Percentiles rank a stretch among this genome's conserved stretches.
These are phyloP conservation scores for Microcebus tavaratra DNA, from an alignment of 2,113 vertebrate genomes.

Conservation along the genomic window DNA sequence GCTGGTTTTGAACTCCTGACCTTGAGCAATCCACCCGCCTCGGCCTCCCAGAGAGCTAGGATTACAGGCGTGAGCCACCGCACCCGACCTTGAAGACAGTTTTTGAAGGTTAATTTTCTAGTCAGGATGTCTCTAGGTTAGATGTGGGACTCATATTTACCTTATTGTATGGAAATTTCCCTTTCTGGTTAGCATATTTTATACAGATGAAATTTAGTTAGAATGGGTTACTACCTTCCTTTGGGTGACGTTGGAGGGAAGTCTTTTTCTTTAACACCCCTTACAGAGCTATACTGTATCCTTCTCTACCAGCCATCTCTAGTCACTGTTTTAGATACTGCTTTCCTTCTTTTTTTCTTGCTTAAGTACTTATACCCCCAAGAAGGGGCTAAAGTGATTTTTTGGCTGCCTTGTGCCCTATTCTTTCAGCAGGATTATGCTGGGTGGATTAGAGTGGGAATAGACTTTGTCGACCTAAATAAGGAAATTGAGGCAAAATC, in stretches of 20 bases:
- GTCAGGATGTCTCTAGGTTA: neutral
- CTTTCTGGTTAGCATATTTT: neutral
- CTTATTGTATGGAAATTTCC: neutral
- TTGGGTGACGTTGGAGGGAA: neutral
- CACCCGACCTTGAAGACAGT: neutral
- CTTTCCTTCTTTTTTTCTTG: too few species aligned
- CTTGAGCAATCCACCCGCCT: too few species aligned
- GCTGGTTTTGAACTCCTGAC: too few species aligned
- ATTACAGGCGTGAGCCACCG: too few species aligned
- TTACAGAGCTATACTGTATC: neutral
- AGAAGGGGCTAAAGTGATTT: neutral
- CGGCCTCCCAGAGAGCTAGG: too few species aligned
- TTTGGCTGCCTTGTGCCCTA: neutral
- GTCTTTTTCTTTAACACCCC: neutral
- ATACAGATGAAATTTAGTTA: neutral
- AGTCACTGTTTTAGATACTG: neutral
- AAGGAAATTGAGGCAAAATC: too few species aligned
- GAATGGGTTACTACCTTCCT: neutral
- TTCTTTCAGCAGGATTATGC: neutral
- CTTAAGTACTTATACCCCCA: neutral
- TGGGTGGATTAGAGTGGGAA: neutral
- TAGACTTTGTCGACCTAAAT: neutral
- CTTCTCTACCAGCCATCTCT: neutral
- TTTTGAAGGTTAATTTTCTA: conserved; percentile 39
- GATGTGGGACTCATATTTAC: neutral